These are phyloP conservation scores for Mormoops blainvillei DNA, from an alignment of 2,113 vertebrate genomes.

Conservation along the genomic window DNA sequence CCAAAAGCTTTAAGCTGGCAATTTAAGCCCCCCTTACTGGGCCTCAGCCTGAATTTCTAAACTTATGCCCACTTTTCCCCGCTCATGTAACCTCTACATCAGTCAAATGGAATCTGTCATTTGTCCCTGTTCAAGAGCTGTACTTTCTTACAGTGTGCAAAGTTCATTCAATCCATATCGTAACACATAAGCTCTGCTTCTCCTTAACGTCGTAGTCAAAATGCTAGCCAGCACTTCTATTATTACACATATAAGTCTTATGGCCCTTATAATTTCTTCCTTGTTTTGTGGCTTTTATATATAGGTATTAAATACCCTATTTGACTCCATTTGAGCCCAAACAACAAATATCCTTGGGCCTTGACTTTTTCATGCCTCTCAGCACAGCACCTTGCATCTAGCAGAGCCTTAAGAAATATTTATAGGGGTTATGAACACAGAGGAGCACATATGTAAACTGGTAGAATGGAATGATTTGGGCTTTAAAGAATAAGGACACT, in stretches of 20 bases:
- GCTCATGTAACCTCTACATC: not conserved
- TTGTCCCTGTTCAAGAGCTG: not conserved
- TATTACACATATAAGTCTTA: not conserved
- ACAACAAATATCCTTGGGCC: not conserved
- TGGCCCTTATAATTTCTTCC: not conserved
- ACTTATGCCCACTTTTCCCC: not conserved
- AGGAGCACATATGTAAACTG: not conserved
- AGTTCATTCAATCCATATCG: not conserved
- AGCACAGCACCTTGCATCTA: not conserved
- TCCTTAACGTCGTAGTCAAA: not conserved
- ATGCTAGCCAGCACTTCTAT: not conserved
- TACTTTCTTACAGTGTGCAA: not conserved
- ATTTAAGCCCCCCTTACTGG: not conserved
- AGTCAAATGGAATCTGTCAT: not conserved
- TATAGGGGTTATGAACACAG: not conserved
- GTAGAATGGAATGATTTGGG: not conserved
- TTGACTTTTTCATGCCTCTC: not conserved
- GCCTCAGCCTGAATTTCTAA: not conserved
- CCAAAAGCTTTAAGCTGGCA: not conserved
- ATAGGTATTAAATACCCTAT: not conserved
- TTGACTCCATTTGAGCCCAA: not conserved
- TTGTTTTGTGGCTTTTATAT: conserved; percentile 14
- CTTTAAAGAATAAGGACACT: not conserved
- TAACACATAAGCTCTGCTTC: not conserved
- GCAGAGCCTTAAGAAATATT: not conserved